Evolutionary conservation across 2,888 invertebrate species (phyloP).

Genomic region (Acleris cristana): DNA sequence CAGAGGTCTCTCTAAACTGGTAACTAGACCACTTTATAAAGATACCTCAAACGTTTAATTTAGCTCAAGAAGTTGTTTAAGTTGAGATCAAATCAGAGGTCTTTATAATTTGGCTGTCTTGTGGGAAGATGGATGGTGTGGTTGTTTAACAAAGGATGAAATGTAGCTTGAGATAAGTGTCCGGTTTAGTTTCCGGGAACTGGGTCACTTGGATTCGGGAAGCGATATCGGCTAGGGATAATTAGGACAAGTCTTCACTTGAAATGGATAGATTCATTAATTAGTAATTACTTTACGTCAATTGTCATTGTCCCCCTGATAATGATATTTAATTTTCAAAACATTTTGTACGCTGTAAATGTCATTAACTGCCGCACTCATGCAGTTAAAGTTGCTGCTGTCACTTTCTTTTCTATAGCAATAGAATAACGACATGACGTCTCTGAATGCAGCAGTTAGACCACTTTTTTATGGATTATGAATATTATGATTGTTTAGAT

Average conservation of each 20-base stretch:
- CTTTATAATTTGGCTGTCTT: neutral
- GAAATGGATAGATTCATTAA: neutral
- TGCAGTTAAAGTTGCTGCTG: no score
- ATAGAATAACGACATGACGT: no score
- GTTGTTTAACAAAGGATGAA: conserved; percentile 22
- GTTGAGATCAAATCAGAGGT: neutral
- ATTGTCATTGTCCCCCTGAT: no score
- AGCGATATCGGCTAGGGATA: neutral
- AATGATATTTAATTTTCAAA: no score
- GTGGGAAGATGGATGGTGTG: conserved; percentile 19
- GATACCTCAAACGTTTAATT: conserved; percentile 13
- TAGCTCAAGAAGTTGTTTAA: neutral
- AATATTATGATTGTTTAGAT: no score
- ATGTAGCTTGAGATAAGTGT: conserved; percentile 21
- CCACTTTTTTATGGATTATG: no score
- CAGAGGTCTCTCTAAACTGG: conserved; percentile 12
- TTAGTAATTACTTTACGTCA: no score
- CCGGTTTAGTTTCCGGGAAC: conserved; percentile 4
- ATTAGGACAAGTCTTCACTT: conserved; percentile 3
- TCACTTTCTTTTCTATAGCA: no score
- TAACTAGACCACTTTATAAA: neutral
- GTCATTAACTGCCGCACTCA: no score
- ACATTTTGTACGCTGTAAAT: no score
- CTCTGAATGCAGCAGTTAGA: no score
- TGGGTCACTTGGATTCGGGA: conserved; percentile 11